phyloP scores from a whole-genome alignment of 2,888 invertebrate genomes.

The Malachius bipustulatus region DNA sequence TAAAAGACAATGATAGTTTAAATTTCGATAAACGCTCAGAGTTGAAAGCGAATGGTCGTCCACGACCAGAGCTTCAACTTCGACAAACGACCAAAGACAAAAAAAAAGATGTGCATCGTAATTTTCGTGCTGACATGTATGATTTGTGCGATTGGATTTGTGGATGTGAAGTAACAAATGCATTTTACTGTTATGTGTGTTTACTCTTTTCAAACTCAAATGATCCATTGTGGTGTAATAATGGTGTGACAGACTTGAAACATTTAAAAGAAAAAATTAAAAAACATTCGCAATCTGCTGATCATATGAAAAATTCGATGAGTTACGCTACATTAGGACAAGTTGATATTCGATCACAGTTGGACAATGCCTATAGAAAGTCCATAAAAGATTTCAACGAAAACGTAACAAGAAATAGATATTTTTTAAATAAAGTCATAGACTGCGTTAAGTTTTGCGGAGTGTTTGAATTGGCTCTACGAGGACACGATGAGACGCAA shows the following conservation, averaged over 20 bases:
- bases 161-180: background rate
- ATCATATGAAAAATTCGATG: conserved; percentile 8
- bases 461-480: conserved; percentile 19
- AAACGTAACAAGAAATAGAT: conserved; percentile 18
- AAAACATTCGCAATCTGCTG: conserved; percentile 14
- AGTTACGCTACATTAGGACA: conserved; percentile 9
- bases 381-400: conserved; percentile 13
- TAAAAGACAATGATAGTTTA: background rate
- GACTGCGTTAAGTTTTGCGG: conserved; percentile 22
- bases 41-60: background rate
- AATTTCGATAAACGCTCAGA: background rate
- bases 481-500: conserved; percentile 20
- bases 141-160: background rate
- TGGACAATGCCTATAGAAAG: conserved; percentile 7
- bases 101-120: background rate
- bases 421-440: conserved; percentile 19
- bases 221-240: conserved; percentile 14
- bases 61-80: background rate
- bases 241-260: conserved; percentile 16
- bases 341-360: conserved; percentile 12
- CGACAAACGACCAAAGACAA: background rate
- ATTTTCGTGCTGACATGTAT: background rate
- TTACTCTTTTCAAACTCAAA: conserved; percentile 14
- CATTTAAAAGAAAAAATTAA: conserved; percentile 15
- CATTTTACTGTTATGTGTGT: conserved; percentile 20